A percentile compares a stretch with the other conserved stretches of the same genome.
Conservation (phyloP, 2,113 vertebrate genomes). For the Sakesphorus luctuosus region DNA sequence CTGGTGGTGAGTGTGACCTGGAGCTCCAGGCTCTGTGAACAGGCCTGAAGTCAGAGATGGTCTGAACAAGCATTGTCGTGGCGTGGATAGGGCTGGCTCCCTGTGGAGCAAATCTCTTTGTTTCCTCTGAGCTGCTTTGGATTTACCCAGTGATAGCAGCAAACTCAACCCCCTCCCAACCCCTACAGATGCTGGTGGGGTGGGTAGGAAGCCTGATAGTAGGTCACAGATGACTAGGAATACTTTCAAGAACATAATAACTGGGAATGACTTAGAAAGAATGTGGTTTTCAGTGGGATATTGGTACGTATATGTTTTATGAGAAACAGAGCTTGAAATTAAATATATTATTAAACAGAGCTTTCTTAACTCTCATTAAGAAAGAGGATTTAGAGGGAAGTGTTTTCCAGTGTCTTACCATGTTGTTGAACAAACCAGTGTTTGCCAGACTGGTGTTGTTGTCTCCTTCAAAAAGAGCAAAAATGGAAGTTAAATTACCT, state of each 20-base stretch:
- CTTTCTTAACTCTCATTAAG: neutral
- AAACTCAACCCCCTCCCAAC: neutral
- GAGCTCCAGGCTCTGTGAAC: neutral
- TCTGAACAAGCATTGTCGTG: neutral
- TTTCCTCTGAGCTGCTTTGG: neutral
- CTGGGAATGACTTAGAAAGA: neutral
- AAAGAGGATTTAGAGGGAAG: neutral
- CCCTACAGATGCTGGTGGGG: neutral
- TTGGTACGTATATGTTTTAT: neutral
- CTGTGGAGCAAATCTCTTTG: neutral
- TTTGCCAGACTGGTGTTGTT: neutral
- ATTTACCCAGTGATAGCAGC: neutral
- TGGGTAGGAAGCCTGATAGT: neutral
- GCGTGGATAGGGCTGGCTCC: neutral
- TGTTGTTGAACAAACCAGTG: neutral
- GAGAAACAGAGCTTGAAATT: constrained; percentile 6
- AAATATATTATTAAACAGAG: neutral
- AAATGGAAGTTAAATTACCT: neutral
- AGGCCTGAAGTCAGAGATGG: neutral
- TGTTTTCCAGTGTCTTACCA: neutral
- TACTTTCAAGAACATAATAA: neutral
- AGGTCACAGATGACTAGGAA: neutral
- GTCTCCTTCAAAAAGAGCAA: neutral
- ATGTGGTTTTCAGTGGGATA: neutral
- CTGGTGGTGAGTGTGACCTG: neutral